A percentile compares a stretch with the other conserved stretches of the same genome.
phyloP scores from a whole-genome alignment of 2,113 vertebrate species.

The Mellivora capensis region DNA sequence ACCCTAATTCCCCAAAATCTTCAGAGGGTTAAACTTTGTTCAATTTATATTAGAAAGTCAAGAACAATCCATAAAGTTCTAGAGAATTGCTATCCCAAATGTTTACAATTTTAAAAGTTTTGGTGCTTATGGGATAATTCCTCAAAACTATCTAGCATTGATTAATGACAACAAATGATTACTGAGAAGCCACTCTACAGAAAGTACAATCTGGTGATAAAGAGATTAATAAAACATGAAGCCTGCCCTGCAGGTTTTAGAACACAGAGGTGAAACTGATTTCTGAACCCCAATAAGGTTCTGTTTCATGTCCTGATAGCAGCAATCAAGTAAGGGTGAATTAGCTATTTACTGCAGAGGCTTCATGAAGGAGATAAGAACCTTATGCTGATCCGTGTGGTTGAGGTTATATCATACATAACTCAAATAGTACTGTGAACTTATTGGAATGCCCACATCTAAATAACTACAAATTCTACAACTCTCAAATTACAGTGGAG shows the following conservation, averaged over 20 bases:
- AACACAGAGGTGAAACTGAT: background rate
- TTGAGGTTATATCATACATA: background rate
- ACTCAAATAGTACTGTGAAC: background rate
- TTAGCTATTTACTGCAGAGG: background rate
- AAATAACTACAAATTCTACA: constrained; percentile 3
- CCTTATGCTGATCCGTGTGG: background rate
- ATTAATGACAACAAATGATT: constrained; percentile 37
- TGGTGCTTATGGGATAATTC: background rate
- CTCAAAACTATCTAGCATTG: background rate
- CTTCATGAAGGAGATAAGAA: background rate
- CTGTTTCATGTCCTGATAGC: background rate
- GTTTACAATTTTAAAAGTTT: constrained; percentile 22
- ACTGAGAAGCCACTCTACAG: background rate
- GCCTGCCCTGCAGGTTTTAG: background rate
- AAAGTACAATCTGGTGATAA: background rate
- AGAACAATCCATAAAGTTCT: background rate
- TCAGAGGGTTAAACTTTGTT: constrained; percentile 24
- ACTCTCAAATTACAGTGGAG: background rate
- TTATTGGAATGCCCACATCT: background rate
- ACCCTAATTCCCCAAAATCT: constrained; percentile 9
- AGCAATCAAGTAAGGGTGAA: background rate
- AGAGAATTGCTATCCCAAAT: background rate
- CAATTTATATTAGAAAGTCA: constrained; percentile 9
- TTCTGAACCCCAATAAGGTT: background rate
- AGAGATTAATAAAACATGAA: background rate